Conservation (phyloP, 2,888 invertebrate genomes). For the Drosophila affinis region DNA sequence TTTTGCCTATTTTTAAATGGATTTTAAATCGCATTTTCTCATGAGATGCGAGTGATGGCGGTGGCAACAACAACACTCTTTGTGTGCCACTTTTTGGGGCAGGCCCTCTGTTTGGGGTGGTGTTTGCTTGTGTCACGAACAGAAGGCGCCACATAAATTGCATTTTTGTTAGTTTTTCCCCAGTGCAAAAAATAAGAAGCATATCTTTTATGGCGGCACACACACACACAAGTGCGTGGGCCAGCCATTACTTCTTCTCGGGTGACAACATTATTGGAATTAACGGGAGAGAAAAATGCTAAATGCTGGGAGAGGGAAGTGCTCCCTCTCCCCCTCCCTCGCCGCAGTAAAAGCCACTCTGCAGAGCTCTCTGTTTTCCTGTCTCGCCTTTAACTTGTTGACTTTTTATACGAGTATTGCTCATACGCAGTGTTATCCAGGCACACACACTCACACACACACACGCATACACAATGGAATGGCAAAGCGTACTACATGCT, state of each 20-base stretch:
- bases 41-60: not conserved
- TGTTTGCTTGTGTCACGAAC: conserved; percentile 17
- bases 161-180: conserved; percentile 60
- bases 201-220: conserved; percentile 20
- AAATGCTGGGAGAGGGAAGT: not conserved
- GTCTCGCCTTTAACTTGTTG: conserved; percentile 24
- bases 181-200: conserved; percentile 1
- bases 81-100: conserved; percentile 9
- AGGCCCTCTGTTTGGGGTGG: not conserved
- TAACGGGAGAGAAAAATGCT: conserved; percentile 16
- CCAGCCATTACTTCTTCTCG: not conserved
- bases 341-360: not conserved
- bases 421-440: conserved; percentile 54
- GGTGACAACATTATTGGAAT: conserved; percentile 29
- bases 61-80: conserved; percentile 13
- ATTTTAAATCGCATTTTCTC: conserved; percentile 35
- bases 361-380: not conserved
- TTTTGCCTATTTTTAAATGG: conserved; percentile 34
- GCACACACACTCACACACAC: not conserved
- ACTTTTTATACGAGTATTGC: conserved; percentile 53
- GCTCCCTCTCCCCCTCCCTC: not conserved
- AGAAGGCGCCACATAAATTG: conserved; percentile 54
- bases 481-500: conserved; percentile 17
- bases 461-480: not conserved
- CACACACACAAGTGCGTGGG: conserved; percentile 18